Evolutionary conservation across 2,888 invertebrate genomes (phyloP).

Genomic region (Hipparchia semele): DNA sequence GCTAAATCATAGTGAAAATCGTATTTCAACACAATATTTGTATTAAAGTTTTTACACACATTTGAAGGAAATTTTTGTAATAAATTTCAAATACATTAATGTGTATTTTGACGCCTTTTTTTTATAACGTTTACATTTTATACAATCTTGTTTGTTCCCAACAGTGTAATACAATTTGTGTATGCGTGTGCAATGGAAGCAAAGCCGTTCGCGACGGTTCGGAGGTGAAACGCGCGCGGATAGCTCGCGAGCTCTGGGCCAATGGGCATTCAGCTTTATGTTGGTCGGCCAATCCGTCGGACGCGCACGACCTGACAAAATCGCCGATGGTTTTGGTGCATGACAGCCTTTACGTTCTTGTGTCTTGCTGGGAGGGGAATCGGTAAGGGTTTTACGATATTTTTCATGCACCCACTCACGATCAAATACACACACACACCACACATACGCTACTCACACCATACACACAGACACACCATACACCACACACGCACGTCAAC

Average conservation of each 20-base stretch:
- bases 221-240: slow-evolving; percentile 48
- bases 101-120: too few relatives aligned
- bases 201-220: slow-evolving; percentile 43
- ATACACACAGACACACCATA: too few relatives aligned
- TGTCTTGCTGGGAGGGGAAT: slow-evolving; percentile 51
- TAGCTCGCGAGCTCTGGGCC: slow-evolving; percentile 85
- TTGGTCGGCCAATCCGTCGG: slow-evolving; percentile 43
- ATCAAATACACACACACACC: too few relatives aligned
- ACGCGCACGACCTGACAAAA: slow-evolving; percentile 54
- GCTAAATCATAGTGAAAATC: too few relatives aligned
- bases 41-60: too few relatives aligned
- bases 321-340: slow-evolving; percentile 52
- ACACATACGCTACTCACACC: too few relatives aligned
- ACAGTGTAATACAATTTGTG: slow-evolving; percentile 59
- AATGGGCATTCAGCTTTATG: slow-evolving; percentile 80
- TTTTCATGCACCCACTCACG: too few relatives aligned
- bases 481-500: too few relatives aligned
- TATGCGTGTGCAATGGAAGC: slow-evolving; percentile 53
- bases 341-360: slow-evolving; percentile 51
- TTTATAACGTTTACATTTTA: not conserved
- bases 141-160: not conserved
- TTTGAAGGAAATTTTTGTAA: too few relatives aligned
- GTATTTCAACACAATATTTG: too few relatives aligned
- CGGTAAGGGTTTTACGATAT: slow-evolving; percentile 36
- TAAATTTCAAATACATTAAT: too few relatives aligned